Evolutionary conservation across 2,113 vertebrate genomes (phyloP).

Genomic region (Conger conger): DNA sequence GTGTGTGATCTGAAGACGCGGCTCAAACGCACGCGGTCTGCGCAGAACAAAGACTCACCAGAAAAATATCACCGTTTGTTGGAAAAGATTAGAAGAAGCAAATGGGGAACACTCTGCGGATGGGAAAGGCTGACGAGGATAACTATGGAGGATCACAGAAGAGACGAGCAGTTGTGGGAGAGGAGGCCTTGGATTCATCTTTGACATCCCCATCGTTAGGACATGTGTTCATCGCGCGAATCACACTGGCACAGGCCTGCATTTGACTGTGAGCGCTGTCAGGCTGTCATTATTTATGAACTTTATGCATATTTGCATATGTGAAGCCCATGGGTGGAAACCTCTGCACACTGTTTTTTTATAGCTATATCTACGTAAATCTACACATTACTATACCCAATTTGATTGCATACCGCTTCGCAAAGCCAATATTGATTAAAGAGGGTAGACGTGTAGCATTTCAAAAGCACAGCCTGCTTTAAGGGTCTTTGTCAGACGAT

Average conservation of each 20-base stretch:
- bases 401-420: background rate
- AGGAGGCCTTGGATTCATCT: background rate
- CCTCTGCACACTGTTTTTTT: background rate
- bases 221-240: background rate
- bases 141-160: conserved; percentile 6
- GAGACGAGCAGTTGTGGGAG: background rate
- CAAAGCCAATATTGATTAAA: background rate
- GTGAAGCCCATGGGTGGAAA: background rate
- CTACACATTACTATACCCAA: background rate
- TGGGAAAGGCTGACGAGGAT: background rate
- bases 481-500: background rate
- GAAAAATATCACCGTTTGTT: background rate
- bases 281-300: background rate
- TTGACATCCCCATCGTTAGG: conserved; percentile 4
- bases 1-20: background rate
- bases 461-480: too few species aligned
- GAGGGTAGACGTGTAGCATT: background rate
- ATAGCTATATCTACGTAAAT: background rate
- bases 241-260: background rate
- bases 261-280: background rate
- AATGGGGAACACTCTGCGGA: background rate
- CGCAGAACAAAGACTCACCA: background rate
- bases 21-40: background rate
- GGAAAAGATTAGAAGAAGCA: background rate
- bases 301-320: background rate